Conservation (phyloP, 2,797 vertebrate genomes). For the Sebastes matsubarae region DNA sequence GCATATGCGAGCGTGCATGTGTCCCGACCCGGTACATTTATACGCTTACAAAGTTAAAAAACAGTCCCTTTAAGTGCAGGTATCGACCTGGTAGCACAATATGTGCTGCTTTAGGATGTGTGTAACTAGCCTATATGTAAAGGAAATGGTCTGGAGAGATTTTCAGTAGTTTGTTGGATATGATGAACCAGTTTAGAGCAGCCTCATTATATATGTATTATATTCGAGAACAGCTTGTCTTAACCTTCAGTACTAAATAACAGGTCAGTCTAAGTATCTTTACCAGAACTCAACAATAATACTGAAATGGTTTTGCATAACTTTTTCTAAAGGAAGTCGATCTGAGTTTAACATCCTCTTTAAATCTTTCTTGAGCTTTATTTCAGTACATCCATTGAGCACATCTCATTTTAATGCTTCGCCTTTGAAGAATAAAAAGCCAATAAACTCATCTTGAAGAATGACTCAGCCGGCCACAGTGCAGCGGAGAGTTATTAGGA, state of each 20-base stretch:
- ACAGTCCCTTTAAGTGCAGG: too few relatives aligned
- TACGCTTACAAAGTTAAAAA: too few relatives aligned
- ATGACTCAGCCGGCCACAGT: neutral
- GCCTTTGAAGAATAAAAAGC: slow-evolving; percentile 4
- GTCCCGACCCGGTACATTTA: too few relatives aligned
- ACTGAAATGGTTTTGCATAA: neutral
- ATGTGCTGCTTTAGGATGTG: neutral
- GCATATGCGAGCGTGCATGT: too few relatives aligned
- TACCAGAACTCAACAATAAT: neutral
- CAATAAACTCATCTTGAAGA: neutral
- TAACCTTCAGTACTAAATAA: neutral
- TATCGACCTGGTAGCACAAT: neutral
- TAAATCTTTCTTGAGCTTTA: neutral
- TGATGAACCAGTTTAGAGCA: neutral
- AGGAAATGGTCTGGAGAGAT: too few relatives aligned
- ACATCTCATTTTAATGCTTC: slow-evolving; percentile 6
- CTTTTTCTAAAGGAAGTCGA: neutral
- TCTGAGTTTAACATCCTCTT: neutral
- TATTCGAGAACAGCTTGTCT: neutral
- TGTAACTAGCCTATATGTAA: neutral
- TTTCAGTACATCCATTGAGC: neutral
- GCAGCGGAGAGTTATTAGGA: neutral
- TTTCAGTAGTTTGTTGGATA: too few relatives aligned
- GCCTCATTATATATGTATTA: neutral
- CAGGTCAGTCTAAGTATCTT: too few relatives aligned